Evolutionary conservation across 2,888 invertebrate species (phyloP).

Genomic region (Drosophila mettleri): DNA sequence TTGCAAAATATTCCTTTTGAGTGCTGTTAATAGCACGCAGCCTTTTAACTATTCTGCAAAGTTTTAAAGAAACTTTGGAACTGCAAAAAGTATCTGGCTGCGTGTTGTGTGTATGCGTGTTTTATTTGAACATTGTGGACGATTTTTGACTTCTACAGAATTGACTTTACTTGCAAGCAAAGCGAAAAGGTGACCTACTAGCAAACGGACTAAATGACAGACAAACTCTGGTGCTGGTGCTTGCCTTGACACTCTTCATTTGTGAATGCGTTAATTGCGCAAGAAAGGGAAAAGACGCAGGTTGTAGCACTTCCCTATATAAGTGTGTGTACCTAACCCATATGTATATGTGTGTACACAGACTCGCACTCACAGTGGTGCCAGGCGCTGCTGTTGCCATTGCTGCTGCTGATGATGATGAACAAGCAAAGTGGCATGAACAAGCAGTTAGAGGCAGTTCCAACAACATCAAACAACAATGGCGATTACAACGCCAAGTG

Average conservation of each 20-base stretch:
- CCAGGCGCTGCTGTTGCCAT: slow-evolving; percentile 22
- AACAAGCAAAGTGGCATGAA: slow-evolving; percentile 76
- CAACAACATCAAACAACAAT: slow-evolving; percentile 69
- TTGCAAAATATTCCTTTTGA: slow-evolving; percentile 43
- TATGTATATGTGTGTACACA: slow-evolving; percentile 47
- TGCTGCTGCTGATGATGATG: slow-evolving; percentile 65
- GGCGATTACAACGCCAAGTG: slow-evolving; percentile 79
- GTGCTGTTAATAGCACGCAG: slow-evolving; percentile 6
- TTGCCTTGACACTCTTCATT: slow-evolving; percentile 81
- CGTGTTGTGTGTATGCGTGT: slow-evolving; percentile 7
- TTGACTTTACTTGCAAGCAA: slow-evolving; percentile 42
- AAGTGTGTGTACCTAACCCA: slow-evolving; percentile 40
- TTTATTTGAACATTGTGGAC: not conserved
- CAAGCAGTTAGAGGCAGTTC: slow-evolving; percentile 75
- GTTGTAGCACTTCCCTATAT: slow-evolving; percentile 37
- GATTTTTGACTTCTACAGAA: slow-evolving; percentile 32
- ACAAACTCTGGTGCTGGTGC: slow-evolving; percentile 35
- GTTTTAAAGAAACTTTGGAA: slow-evolving; percentile 30
- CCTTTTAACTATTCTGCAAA: slow-evolving; percentile 46
- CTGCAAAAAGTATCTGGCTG: slow-evolving; percentile 12
- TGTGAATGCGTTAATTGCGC: slow-evolving; percentile 79
- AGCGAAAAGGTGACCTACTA: slow-evolving; percentile 43
- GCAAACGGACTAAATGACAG: slow-evolving; percentile 35
- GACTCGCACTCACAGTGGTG: slow-evolving; percentile 14
- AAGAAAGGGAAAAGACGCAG: slow-evolving; percentile 53